These are phyloP conservation scores for Calameuta idolon DNA, from an alignment of 2,888 invertebrate genomes.

Conservation along the genomic window DNA sequence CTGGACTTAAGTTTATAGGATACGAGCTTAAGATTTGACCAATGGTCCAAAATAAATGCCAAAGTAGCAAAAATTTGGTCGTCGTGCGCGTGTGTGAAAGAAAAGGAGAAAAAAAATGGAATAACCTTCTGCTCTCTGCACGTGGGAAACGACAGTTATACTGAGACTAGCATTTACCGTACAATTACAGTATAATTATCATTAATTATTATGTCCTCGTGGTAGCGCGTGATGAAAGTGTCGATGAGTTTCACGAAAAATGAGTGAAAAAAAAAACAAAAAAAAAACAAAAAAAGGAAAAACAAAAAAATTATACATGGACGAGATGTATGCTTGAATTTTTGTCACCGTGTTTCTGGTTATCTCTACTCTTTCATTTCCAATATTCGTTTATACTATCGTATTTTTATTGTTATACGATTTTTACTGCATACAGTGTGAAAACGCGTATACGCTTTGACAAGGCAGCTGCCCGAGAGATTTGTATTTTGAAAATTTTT, in stretches of 20 bases:
- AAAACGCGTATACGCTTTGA: not conserved
- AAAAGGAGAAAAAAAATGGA: not conserved
- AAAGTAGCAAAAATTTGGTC: slow-evolving; percentile 22
- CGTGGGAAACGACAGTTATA: slow-evolving; percentile 9
- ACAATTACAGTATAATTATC: slow-evolving; percentile 15
- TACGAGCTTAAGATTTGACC: slow-evolving; percentile 21
- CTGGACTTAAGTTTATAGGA: not conserved
- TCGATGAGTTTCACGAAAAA: not conserved
- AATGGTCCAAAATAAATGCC: slow-evolving; percentile 23
- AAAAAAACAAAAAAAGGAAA: not conserved
- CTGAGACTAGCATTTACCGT: slow-evolving; percentile 17
- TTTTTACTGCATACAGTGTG: not conserved
- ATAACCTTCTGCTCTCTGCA: slow-evolving; percentile 1
- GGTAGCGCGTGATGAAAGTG: not conserved
- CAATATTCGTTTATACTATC: slow-evolving; percentile 7
- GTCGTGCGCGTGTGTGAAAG: not conserved
- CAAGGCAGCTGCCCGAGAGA: not conserved
- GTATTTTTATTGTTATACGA: not conserved
- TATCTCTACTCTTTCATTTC: slow-evolving; percentile 11
- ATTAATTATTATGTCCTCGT: slow-evolving; percentile 3
- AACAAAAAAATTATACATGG: not conserved
- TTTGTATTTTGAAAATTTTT: not conserved
- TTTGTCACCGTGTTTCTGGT: not conserved
- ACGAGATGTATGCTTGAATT: not conserved
- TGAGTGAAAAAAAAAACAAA: not conserved